phyloP scores from a whole-genome alignment of 2,113 vertebrate genomes.

The Eidolon helvum region DNA sequence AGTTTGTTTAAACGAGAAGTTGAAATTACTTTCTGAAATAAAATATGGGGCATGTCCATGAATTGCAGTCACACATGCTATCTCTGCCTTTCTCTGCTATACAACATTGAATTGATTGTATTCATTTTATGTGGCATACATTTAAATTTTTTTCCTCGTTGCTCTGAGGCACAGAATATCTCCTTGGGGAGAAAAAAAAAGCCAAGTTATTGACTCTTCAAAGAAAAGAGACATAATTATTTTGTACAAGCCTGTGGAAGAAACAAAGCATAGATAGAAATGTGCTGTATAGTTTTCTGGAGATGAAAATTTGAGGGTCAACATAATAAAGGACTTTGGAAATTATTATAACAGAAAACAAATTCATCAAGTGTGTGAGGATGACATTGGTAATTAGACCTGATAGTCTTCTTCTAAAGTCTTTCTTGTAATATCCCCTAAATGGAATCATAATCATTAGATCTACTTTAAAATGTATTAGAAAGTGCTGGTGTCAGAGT shows the following conservation, averaged over 20 bases:
- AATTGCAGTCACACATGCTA: background rate
- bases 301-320: background rate
- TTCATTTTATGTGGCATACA: constrained; percentile 17
- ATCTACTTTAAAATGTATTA: constrained; percentile 32
- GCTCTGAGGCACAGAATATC: background rate
- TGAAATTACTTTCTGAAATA: constrained; percentile 63
- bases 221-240: constrained; percentile 35
- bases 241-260: background rate
- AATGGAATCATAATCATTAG: background rate
- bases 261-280: background rate
- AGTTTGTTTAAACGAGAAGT: constrained; percentile 52
- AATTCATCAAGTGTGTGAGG: background rate
- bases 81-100: background rate
- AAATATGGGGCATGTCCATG: constrained; percentile 20
- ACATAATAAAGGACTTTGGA: background rate
- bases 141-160: background rate
- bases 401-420: constrained; percentile 7
- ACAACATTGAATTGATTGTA: constrained; percentile 53
- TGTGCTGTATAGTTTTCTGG: background rate
- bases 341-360: constrained; percentile 15
- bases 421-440: background rate
- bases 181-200: background rate
- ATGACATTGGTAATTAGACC: background rate
- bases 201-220: background rate
- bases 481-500: background rate